phyloP scores from a whole-genome alignment of 2,888 invertebrate species.

The Caenorhabditis sp. region DNA sequence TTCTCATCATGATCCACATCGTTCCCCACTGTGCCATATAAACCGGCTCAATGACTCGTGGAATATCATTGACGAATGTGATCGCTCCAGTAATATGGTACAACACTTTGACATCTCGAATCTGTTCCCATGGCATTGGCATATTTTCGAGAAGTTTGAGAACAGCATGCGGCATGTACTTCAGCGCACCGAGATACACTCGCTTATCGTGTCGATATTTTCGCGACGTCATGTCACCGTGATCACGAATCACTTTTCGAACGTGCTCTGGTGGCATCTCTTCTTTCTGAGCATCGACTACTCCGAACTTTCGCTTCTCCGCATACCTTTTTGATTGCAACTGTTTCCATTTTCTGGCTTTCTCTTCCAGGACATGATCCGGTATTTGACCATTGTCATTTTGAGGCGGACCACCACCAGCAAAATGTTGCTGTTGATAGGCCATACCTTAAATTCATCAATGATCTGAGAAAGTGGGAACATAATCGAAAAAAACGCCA shows the following conservation, averaged over 20 bases:
- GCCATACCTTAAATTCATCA: slow-evolving; percentile 33
- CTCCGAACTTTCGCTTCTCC: slow-evolving; percentile 97
- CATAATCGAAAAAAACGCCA: no score
- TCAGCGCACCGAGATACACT: slow-evolving; percentile 94
- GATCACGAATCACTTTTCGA: slow-evolving; percentile 96
- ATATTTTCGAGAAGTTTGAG: slow-evolving; percentile 98
- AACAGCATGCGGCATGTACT: slow-evolving; percentile 99
- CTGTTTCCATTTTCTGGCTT: slow-evolving; percentile 88
- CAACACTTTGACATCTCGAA: slow-evolving; percentile 90
- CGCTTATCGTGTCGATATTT: slow-evolving; percentile 98
- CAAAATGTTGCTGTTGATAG: slow-evolving; percentile 8
- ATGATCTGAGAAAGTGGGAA: no score
- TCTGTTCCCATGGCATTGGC: slow-evolving; percentile 99
- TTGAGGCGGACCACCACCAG: slow-evolving; percentile 27
- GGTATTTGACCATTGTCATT: slow-evolving; percentile 13
- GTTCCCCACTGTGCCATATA: slow-evolving; percentile 99
- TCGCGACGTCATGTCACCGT: slow-evolving; percentile 98
- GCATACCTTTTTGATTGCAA: slow-evolving; percentile 97
- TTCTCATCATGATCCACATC: slow-evolving; percentile 99
- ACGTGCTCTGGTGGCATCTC: slow-evolving; percentile 99
- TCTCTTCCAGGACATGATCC: slow-evolving; percentile 44
- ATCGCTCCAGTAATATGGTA: slow-evolving; percentile 99
- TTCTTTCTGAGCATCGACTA: slow-evolving; percentile 98
- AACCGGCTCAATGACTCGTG: slow-evolving; percentile 98
- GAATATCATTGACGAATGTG: slow-evolving; percentile 99